phyloP scores from a whole-genome alignment of 2,797 vertebrate genomes.

The Xenops minutus region DNA sequence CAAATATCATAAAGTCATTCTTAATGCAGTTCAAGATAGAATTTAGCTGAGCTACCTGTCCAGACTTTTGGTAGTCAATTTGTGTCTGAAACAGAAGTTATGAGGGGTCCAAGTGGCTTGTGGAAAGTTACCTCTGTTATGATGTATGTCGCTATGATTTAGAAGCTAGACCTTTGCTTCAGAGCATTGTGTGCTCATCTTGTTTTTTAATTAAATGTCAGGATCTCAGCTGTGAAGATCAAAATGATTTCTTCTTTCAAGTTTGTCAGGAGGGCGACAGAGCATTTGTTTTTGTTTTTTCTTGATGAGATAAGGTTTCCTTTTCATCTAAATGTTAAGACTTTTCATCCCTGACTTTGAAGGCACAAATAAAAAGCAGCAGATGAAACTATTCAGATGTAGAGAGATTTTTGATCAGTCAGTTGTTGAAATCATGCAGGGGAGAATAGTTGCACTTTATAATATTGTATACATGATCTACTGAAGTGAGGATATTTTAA shows the following conservation, averaged over 20 bases:
- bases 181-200: background rate
- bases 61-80: background rate
- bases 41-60: background rate
- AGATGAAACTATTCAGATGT: background rate
- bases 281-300: background rate
- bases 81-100: background rate
- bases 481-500: background rate
- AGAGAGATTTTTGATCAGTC: slow-evolving; percentile 38
- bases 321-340: slow-evolving; percentile 49
- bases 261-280: background rate
- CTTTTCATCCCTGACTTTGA: slow-evolving; percentile 42
- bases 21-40: background rate
- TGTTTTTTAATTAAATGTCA: slow-evolving; percentile 55
- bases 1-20: background rate
- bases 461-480: background rate
- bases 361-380: slow-evolving; percentile 19
- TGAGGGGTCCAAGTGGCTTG: background rate
- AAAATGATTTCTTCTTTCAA: slow-evolving; percentile 49
- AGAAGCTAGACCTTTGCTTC: slow-evolving; percentile 14
- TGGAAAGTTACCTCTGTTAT: background rate
- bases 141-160: background rate
- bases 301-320: background rate
- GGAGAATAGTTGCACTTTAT: background rate
- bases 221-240: slow-evolving; percentile 22
- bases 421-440: background rate